Conservation (phyloP, 2,113 vertebrate genomes). For the Micromys minutus region DNA sequence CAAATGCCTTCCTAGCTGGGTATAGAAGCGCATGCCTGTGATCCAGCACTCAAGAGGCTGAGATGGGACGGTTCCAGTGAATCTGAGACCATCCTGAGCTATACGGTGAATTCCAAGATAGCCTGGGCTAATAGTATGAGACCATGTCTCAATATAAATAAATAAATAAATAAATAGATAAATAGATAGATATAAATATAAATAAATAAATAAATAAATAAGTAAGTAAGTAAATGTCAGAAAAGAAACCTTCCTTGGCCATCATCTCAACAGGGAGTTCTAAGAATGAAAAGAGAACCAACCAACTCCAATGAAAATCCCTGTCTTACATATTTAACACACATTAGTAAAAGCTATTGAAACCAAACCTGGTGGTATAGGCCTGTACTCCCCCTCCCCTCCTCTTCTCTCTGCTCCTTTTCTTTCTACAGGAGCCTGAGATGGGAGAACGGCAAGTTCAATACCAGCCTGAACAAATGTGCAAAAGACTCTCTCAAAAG, state of each 20-base stretch:
- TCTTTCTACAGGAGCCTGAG: background rate
- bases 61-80: background rate
- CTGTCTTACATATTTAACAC: background rate
- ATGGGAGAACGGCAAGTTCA: background rate
- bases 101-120: background rate
- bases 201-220: too few relatives aligned
- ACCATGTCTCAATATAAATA: background rate
- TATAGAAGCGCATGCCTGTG: background rate
- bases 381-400: background rate
- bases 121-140: background rate
- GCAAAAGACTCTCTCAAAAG: background rate
- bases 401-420: too few relatives aligned
- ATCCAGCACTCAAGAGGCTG: background rate
- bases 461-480: background rate
- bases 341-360: background rate
- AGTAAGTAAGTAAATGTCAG: too few relatives aligned
- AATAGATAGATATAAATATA: background rate
- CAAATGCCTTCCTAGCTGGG: background rate
- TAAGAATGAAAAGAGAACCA: background rate
- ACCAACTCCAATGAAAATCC: background rate
- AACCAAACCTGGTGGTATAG: background rate
- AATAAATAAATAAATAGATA: background rate
- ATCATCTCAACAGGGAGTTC: background rate
- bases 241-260: background rate
- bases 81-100: background rate